Evolutionary conservation across 2,888 invertebrate species (phyloP), one percentile per base, ranked within the genome.

Genomic region (Polyommatus iphigenia): DNA sequence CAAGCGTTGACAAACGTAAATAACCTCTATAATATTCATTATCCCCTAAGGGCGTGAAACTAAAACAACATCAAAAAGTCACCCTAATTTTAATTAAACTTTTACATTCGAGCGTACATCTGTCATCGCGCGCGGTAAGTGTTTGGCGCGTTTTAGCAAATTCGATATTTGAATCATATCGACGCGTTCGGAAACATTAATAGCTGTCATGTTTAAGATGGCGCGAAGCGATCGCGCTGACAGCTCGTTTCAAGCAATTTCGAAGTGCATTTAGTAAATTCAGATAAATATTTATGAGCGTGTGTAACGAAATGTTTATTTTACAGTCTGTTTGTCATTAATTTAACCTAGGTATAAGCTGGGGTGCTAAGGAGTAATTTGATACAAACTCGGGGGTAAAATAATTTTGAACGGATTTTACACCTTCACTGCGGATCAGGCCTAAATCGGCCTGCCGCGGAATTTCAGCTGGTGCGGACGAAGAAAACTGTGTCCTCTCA

Each of bases 261-360:
- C 90, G 87, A 83, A 90, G 89, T 91, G 89, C 92, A 93, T 93
- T 93, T 91, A 86, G 90, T 92, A 91, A 92, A 92, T 86, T 90
- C 87, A 89, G 91, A 91, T 92, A 93, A 93, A 92, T 90, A 91
- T 93, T 92, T 92, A 93, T 89, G 86, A 84, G 79, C 83, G 82
- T 84, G 86, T 87, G 24, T 32, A 85, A 85, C 73, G 82, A 83
- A 84, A 86, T 85, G 88, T 88, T 90, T 91, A 91, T 91, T 90
- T 90, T 89, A 79, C 80, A 82, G 82, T 85, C 80, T 83, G 84
- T 82, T 82, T 83, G 79, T 2, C 24, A 24, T 24, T 24, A 24
- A 24, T 24, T 54, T 54, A 1, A 54, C 54, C 54, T 54, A 24
- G 24, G 24, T 24, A 24, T 24, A 24, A 24, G 24, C 1, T 5